Conservation (phyloP, 2,797 vertebrate species). For the Cetoscarus ocellatus region DNA sequence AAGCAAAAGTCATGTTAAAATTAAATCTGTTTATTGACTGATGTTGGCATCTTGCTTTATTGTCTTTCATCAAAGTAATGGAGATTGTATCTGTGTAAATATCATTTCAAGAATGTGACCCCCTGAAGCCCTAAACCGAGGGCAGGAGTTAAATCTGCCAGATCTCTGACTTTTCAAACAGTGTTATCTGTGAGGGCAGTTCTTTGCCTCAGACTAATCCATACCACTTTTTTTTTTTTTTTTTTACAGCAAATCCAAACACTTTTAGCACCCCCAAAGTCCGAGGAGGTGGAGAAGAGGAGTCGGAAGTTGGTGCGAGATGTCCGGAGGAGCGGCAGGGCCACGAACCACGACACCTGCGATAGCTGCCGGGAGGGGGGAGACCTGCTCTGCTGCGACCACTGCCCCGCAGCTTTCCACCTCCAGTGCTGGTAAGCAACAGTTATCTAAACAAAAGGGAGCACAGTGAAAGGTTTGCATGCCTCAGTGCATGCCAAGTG, state of each 20-base stretch:
- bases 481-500: not conserved
- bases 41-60: too few species aligned
- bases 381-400: slow-evolving; percentile 96
- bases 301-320: slow-evolving; percentile 94
- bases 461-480: not conserved
- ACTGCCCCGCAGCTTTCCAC: slow-evolving; percentile 98
- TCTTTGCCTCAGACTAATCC: slow-evolving; percentile 4
- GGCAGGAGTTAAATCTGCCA: too few species aligned
- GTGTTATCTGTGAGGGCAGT: too few species aligned
- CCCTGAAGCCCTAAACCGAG: too few species aligned
- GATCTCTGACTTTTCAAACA: too few species aligned
- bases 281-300: slow-evolving; percentile 94
- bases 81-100: too few species aligned
- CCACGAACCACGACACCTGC: slow-evolving; percentile 98
- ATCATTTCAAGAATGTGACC: too few species aligned
- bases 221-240: slow-evolving; percentile 31
- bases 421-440: slow-evolving; percentile 94
- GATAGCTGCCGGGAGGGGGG: slow-evolving; percentile 98
- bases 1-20: too few species aligned
- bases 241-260: slow-evolving; percentile 95
- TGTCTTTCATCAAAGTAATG: too few species aligned
- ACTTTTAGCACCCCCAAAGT: slow-evolving; percentile 95
- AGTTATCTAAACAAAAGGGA: not conserved
- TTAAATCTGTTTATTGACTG: too few species aligned
- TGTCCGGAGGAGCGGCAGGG: slow-evolving; percentile 93